Evolutionary conservation across 2,888 invertebrate species (phyloP).

Genomic region (Aspidiotus destructor): DNA sequence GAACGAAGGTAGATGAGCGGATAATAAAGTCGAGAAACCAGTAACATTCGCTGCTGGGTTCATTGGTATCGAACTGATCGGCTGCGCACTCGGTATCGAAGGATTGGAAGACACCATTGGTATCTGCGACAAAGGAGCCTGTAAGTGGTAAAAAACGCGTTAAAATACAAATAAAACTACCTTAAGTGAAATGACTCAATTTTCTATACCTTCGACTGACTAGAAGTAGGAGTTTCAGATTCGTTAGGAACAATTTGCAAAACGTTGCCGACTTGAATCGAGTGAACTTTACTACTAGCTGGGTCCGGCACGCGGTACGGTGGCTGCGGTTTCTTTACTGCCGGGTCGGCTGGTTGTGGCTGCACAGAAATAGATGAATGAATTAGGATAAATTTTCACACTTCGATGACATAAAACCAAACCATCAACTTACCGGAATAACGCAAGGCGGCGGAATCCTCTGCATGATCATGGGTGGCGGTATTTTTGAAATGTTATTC

Average conservation of each 20-base stretch:
- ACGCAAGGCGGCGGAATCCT: constrained; percentile 5
- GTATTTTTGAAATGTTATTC: constrained; percentile 13
- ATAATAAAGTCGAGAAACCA: constrained; percentile 19
- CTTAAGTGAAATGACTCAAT: too few species aligned
- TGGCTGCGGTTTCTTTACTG: background rate
- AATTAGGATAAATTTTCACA: background rate
- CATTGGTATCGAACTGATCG: background rate
- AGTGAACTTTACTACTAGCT: constrained; percentile 21
- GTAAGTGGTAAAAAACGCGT: background rate
- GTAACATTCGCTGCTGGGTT: background rate
- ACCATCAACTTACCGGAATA: background rate
- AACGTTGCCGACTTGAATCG: constrained; percentile 27
- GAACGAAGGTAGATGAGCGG: constrained; percentile 25
- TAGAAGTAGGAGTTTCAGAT: constrained; percentile 14
- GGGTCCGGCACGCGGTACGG: constrained; percentile 22
- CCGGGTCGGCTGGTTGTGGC: constrained; percentile 3
- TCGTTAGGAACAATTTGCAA: constrained; percentile 29
- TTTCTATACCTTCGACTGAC: constrained; percentile 17
- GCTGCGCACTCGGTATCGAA: background rate
- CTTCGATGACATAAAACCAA: too few species aligned
- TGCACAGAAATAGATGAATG: background rate
- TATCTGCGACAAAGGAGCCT: background rate
- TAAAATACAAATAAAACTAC: background rate
- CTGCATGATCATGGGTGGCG: constrained; percentile 7
- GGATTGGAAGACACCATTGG: background rate